phyloP scores from a whole-genome alignment of 2,797 vertebrate genomes.

The Pitangus sulphuratus region DNA sequence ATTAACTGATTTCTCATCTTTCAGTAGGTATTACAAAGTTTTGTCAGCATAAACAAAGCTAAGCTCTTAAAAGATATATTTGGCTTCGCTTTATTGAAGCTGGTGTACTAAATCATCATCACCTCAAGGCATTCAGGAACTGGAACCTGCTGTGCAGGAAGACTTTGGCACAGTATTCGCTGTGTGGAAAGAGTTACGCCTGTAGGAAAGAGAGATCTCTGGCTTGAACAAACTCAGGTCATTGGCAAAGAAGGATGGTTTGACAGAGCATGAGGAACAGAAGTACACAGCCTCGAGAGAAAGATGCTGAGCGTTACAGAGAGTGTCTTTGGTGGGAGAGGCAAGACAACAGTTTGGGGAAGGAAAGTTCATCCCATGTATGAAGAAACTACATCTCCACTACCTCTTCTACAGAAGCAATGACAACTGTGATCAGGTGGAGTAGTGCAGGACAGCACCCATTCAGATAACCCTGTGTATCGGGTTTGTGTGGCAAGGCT shows the following conservation, averaged over 20 bases:
- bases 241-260: not conserved
- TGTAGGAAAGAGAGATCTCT: not conserved
- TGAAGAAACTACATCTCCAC: not conserved
- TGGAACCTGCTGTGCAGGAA: not conserved
- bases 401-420: not conserved
- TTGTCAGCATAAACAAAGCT: not conserved
- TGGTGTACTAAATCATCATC: not conserved
- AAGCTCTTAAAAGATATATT: not conserved
- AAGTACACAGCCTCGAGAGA: not conserved
- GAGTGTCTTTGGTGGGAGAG: not conserved
- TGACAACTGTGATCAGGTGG: not conserved
- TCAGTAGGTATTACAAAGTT: not conserved
- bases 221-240: not conserved
- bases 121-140: not conserved
- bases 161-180: not conserved
- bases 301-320: not conserved
- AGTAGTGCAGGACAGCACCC: not conserved
- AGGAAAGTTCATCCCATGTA: not conserved
- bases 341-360: not conserved
- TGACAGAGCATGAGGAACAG: not conserved
- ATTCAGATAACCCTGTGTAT: not conserved
- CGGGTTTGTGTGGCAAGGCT: not conserved
- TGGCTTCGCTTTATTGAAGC: not conserved
- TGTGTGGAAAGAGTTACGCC: not conserved
- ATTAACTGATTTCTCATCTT: not conserved